Evolutionary conservation across 1,140 invertebrate genomes (phyloP), one percentile per base, ranked within the genome.

Genomic region (Maniola jurtina): DNA sequence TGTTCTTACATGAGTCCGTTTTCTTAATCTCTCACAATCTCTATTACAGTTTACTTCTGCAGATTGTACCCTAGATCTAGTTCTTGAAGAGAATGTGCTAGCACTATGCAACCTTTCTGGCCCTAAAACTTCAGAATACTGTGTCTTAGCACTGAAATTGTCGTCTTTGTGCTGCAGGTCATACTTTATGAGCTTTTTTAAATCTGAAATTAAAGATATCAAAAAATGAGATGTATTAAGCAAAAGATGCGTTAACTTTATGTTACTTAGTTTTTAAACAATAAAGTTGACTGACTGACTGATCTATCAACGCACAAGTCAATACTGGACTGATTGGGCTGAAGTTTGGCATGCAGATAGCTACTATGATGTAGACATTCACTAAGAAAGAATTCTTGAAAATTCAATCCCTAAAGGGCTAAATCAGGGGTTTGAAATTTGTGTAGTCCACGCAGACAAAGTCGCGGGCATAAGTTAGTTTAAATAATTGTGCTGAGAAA

Each of bases 171-270:
- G 76, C 74, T 90, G 73, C 36, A 89, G 55, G 64, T 93, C 93
- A 81, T 93, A 91, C 75, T 92, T 92, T 34, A 93, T 93, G 34
- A 93, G 72, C 64, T 91, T 92, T 75, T 93, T 93, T 42, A 93
- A 80, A 87, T 93, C 93, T 93, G 72, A 70, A 92, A 86, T 25
- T 8, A 70, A 16, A 63, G 47, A 42, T 38, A 56, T 38, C 3
- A 5, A 48, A 67, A n/a, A 42, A 50, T 38, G 8, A 61, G 1
- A 50, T 35, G 16, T 48, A 13, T 25, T 42, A 6, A 36, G n/a
- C 33, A n/a, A n/a, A n/a, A n/a, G n/a, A n/a, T n/a, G n/a, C n/a
- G n/a, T n/a, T n/a, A n/a, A n/a, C n/a, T n/a, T n/a, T n/a, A n/a
- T n/a, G n/a, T n/a, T n/a, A n/a, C n/a, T n/a, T n/a, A n/a, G n/a